Evolutionary conservation across 2,888 invertebrate species (phyloP).

Genomic region (Melieria crassipennis): DNA sequence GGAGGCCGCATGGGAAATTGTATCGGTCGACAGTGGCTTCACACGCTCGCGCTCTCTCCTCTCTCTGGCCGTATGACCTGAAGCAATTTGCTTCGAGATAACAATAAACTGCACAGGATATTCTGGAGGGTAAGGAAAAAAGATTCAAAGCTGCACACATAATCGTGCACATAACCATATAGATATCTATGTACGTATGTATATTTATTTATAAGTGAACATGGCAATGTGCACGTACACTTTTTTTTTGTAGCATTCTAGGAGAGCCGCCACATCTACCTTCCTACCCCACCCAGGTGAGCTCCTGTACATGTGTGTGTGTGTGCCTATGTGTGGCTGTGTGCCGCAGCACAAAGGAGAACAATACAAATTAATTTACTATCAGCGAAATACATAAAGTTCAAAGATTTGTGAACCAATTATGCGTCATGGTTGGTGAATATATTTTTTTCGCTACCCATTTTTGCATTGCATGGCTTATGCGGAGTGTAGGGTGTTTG

Average conservation of each 20-base stretch:
- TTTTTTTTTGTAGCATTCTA: no score
- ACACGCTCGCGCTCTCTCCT: neutral
- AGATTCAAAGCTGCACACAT: conserved; percentile 5
- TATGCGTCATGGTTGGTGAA: neutral
- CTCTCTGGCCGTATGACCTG: conserved; percentile 14
- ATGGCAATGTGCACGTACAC: no score
- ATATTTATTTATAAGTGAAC: no score
- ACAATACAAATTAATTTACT: conserved; percentile 45
- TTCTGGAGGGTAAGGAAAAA: conserved; percentile 6
- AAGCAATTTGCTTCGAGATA: conserved; percentile 27
- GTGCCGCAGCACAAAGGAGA: conserved; percentile 27
- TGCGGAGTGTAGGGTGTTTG: no score
- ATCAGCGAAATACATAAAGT: conserved; percentile 42
- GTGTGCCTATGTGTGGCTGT: conserved; percentile 20
- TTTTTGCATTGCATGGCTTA: neutral
- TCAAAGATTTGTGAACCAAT: conserved; percentile 44
- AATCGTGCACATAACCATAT: neutral
- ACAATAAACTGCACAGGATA: conserved; percentile 30
- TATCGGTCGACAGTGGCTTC: neutral
- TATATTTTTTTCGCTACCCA: neutral
- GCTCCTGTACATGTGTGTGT: neutral
- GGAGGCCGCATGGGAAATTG: neutral
- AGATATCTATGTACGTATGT: no score
- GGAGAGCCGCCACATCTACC: neutral
- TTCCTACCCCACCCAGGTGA: neutral